phyloP scores from a whole-genome alignment of 2,797 vertebrate genomes.

The Molossus molossus region DNA sequence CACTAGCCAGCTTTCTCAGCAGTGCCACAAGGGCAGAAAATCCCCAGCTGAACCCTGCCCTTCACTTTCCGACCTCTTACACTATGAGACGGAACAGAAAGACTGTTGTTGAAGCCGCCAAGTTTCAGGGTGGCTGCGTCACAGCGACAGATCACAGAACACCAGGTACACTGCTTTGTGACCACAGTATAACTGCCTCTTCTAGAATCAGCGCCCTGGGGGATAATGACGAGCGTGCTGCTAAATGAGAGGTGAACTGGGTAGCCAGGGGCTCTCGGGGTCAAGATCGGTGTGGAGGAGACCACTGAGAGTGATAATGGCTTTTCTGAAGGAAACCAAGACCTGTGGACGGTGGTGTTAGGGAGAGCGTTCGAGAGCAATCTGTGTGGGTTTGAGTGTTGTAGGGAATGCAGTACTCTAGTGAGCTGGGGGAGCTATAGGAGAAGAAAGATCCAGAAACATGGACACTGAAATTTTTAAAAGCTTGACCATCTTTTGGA shows the following conservation, averaged over 20 bases:
- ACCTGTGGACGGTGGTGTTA: not conserved
- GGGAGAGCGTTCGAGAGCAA: not conserved
- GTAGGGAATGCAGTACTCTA: not conserved
- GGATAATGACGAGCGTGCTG: not conserved
- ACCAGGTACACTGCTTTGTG: not conserved
- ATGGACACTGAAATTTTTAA: not conserved
- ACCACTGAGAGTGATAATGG: not conserved
- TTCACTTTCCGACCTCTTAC: not conserved
- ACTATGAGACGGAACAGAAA: not conserved
- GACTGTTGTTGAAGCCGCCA: not conserved
- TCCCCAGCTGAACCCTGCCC: not conserved
- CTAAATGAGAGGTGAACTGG: not conserved
- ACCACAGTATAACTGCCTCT: not conserved
- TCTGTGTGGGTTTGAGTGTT: not conserved
- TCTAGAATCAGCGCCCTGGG: not conserved
- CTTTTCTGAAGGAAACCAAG: not conserved
- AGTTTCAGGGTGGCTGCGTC: not conserved
- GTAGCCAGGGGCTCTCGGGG: not conserved
- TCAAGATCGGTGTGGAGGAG: not conserved
- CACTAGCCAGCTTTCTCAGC: not conserved
- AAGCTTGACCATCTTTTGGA: not conserved
- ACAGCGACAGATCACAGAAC: not conserved
- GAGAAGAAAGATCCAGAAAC: not conserved
- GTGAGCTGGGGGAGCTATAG: not conserved
- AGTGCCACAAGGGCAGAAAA: not conserved